Evolutionary conservation across 2,888 invertebrate species (phyloP).

Genomic region (Eristalinus aeneus): DNA sequence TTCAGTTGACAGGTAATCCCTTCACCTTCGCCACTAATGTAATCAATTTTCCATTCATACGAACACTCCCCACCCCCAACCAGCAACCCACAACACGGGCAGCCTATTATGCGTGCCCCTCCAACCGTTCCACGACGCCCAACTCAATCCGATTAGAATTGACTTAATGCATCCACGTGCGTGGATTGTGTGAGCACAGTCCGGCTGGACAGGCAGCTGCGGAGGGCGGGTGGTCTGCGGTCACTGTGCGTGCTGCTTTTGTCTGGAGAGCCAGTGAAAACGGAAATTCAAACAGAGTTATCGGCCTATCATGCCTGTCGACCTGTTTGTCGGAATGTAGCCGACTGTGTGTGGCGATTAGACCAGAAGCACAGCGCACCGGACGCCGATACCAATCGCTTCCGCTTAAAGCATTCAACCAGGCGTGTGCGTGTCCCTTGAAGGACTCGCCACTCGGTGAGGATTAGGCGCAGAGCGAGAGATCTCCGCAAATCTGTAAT

Average conservation of each 20-base stretch:
- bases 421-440: not conserved
- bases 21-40: not conserved
- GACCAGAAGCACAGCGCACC: not conserved
- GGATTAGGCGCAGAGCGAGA: constrained; percentile 12
- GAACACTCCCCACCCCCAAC: not conserved
- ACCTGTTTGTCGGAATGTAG: constrained; percentile 14
- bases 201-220: no score
- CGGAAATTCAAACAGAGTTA: constrained; percentile 4
- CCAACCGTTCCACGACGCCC: not conserved
- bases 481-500: constrained; percentile 43
- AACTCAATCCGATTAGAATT: constrained; percentile 6
- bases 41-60: not conserved
- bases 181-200: constrained; percentile 7
- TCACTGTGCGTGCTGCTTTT: not conserved
- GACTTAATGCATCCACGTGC: constrained; percentile 9
- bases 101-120: not conserved
- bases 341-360: not conserved
- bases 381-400: not conserved
- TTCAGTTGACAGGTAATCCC: not conserved
- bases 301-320: constrained; percentile 10
- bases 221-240: not conserved
- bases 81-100: no score
- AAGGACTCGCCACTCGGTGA: not conserved
- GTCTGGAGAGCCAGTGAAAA: not conserved
- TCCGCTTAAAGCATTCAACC: not conserved